Conservation (phyloP, 1,140 invertebrate species). For the Coelopa frigida region DNA sequence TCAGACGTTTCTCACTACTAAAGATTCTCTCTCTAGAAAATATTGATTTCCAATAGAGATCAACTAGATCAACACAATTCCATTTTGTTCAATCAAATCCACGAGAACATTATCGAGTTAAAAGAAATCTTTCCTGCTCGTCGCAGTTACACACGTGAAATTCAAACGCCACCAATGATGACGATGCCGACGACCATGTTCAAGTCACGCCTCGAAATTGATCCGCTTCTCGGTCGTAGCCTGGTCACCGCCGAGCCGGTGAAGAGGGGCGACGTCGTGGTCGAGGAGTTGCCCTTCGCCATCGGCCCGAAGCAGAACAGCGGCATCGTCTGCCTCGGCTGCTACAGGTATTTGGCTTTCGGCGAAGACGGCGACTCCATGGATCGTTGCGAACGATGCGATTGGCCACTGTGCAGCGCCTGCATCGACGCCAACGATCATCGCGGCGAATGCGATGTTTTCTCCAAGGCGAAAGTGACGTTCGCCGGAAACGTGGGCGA, state of each 20-base stretch:
- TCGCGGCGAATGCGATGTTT: slow-evolving; percentile 58
- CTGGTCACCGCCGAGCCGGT: slow-evolving; percentile 57
- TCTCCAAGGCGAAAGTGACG: slow-evolving; percentile 48
- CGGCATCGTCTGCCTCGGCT: slow-evolving; percentile 64
- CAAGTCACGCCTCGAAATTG: slow-evolving; percentile 31
- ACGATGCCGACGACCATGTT: slow-evolving; percentile 21
- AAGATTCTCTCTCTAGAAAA: no score
- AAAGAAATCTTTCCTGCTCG: no score
- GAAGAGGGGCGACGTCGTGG: slow-evolving; percentile 61
- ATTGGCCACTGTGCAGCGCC: slow-evolving; percentile 68
- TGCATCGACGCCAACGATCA: slow-evolving; percentile 55
- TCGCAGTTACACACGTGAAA: no score
- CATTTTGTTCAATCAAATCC: no score
- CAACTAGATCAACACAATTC: no score
- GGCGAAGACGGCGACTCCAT: slow-evolving; percentile 45
- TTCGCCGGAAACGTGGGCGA: slow-evolving; percentile 58
- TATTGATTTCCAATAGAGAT: no score
- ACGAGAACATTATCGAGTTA: no score
- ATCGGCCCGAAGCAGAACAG: slow-evolving; percentile 66
- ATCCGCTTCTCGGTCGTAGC: slow-evolving; percentile 57
- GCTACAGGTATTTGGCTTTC: slow-evolving; percentile 54
- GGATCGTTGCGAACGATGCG: slow-evolving; percentile 58
- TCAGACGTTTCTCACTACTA: no score
- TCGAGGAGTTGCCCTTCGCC: slow-evolving; percentile 64
- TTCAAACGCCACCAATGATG: no score